These are phyloP conservation scores for Drosophila mojavensis DNA, from an alignment of 1,140 invertebrate species.

Conservation along the genomic window DNA sequence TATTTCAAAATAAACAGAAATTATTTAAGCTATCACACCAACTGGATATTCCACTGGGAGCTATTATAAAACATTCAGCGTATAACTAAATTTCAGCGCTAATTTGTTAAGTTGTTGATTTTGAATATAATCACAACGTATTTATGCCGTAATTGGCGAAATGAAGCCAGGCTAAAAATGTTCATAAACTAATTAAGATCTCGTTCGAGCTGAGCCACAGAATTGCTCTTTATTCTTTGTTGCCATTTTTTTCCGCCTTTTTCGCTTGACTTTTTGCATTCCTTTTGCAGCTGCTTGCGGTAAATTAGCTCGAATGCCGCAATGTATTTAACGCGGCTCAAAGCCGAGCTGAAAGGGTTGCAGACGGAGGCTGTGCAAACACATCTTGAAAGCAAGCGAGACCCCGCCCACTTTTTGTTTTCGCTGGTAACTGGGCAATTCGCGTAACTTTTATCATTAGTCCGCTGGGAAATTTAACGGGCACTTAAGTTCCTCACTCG, in stretches of 20 bases:
- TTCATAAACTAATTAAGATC: conserved; percentile 69
- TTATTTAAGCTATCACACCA: background rate
- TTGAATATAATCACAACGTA: conserved; percentile 41
- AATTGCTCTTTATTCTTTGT: conserved; percentile 48
- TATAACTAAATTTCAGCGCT: conserved; percentile 1
- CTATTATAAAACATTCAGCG: background rate
- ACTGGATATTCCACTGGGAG: background rate
- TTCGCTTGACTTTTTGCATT: background rate
- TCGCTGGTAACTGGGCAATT: conserved; percentile 41
- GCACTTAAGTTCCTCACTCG: conserved; percentile 79
- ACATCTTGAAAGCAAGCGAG: conserved; percentile 38
- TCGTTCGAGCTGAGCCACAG: conserved; percentile 50
- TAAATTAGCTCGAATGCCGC: conserved; percentile 79
- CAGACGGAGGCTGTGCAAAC: conserved; percentile 31
- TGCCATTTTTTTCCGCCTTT: conserved; percentile 30
- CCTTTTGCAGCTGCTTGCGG: conserved; percentile 55
- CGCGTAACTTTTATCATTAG: conserved; percentile 82
- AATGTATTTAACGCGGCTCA: conserved; percentile 75
- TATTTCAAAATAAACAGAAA: background rate
- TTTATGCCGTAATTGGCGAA: conserved; percentile 63
- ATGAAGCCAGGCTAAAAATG: conserved; percentile 69
- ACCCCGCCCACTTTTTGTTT: conserved; percentile 11
- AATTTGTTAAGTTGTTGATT: conserved; percentile 13
- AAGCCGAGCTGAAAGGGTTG: conserved; percentile 56
- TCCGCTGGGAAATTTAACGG: conserved; percentile 80